Base-by-base conservation (phyloP, 2,113 vertebrate species). In the Charadrius vociferus region DNA sequence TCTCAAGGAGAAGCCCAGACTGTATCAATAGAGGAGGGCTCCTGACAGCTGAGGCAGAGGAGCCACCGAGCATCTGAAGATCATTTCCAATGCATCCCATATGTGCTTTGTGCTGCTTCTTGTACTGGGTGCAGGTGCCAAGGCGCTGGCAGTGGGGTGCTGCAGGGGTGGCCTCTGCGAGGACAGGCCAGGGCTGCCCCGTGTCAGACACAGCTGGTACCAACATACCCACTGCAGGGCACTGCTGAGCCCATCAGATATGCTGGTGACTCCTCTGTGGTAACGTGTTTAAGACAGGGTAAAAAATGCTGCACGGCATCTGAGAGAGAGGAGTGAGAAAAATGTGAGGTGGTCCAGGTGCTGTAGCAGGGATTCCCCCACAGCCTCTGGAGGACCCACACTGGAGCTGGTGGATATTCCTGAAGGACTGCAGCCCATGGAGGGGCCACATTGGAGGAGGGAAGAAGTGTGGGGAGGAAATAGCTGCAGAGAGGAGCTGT, bases 311-410 rank as follows among this genome's bases (percentile, higher is more conserved):
- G 17, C n/a, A 15, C 19, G 61, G 20, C 18, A 14, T 50, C 68
- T 50, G 34, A 29, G 88, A 37, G 53, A 63, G 10, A 55, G 7
- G 26, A 49, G 67, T 1, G 5, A 63, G 49, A 23, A 61, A 75
- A 68, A 50, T 0, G 0, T 41, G 43, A 82, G 9, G 3, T 21
- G n/a, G 19, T 80, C 14, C 43, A 29, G 45, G n/a, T 0, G 3
- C 32, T 13, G 2, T 59, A 66, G 23, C 6, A 45, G 24, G 23
- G 21, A 32, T 29, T 29, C 7, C 10, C 7, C 45, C 74, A 41
- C 9, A 87, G 32, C 5, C 17, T 29, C 4, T 32, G 13, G 14
- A 52, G 49, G 16, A 68, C 6, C 6, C 29, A 39, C 10, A 5
- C 21, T 61, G 65, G 19, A 56, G 45, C 14, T 2, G 1, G 4